These are phyloP conservation scores for Pangasius mekongensis DNA, from an alignment of 2,797 vertebrate species.

Conservation along the genomic window DNA sequence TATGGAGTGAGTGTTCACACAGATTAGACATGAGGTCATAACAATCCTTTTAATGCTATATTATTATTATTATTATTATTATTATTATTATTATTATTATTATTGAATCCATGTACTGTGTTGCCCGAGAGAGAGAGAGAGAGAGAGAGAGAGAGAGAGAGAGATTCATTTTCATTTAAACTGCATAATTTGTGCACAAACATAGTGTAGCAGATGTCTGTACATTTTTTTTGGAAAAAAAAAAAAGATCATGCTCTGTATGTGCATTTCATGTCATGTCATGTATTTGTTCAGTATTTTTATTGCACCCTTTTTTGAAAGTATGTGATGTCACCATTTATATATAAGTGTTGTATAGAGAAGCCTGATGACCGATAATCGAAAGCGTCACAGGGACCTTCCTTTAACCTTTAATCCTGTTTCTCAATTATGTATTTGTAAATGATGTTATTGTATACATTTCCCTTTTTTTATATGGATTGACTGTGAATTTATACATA, in stretches of 20 bases:
- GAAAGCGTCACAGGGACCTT: constrained; percentile 38
- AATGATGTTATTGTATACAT: constrained; percentile 60
- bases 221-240: constrained; percentile 42
- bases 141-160: constrained; percentile 22
- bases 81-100: constrained; percentile 15
- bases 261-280: constrained; percentile 51
- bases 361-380: constrained; percentile 30
- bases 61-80: constrained; percentile 5
- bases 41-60: constrained; percentile 2
- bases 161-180: constrained; percentile 38
- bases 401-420: constrained; percentile 49
- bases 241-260: constrained; percentile 43
- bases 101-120: constrained; percentile 46
- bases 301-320: constrained; percentile 53
- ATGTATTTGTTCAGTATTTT: constrained; percentile 59
- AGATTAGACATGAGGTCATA: constrained; percentile 35
- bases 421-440: constrained; percentile 59
- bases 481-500: constrained; percentile 64
- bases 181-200: constrained; percentile 59
- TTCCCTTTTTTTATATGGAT: constrained; percentile 58
- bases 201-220: constrained; percentile 60
- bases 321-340: constrained; percentile 57
- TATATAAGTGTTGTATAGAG: constrained; percentile 54
- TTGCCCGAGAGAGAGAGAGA: constrained; percentile 9
- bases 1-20: constrained; percentile 29